phyloP scores from a whole-genome alignment of 2,888 invertebrate genomes.

The Phymatocera aterrima region DNA sequence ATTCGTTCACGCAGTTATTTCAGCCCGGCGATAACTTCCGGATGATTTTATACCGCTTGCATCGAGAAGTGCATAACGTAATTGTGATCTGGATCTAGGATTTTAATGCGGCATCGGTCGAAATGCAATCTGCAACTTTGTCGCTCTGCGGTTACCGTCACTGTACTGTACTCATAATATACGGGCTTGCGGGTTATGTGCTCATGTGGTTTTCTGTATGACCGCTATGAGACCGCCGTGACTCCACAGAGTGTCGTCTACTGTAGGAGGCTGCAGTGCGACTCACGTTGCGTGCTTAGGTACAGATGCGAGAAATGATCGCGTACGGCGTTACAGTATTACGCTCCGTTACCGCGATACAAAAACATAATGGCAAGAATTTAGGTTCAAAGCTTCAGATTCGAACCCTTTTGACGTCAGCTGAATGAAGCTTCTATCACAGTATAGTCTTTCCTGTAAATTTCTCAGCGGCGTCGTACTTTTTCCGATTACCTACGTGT shows the following conservation, averaged over 20 bases:
- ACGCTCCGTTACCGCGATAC: too few relatives aligned
- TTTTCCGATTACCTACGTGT: conserved; percentile 32
- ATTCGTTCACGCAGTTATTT: too few relatives aligned
- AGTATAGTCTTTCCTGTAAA: not conserved
- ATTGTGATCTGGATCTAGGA: too few relatives aligned
- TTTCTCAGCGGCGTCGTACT: not conserved
- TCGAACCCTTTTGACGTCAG: not conserved
- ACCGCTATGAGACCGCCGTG: conserved; percentile 20
- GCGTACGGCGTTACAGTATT: too few relatives aligned
- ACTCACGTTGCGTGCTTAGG: conserved; percentile 14
- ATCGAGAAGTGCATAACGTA: too few relatives aligned
- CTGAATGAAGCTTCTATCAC: not conserved
- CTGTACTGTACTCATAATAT: not conserved
- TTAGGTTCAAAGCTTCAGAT: not conserved
- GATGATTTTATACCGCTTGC: too few relatives aligned
- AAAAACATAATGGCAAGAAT: too few relatives aligned
- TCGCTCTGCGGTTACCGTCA: conserved; percentile 8
- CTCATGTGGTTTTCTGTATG: not conserved
- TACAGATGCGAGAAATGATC: too few relatives aligned
- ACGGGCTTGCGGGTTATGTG: not conserved
- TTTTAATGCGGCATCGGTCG: too few relatives aligned
- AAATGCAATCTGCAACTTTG: conserved; percentile 1
- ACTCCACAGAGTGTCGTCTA: not conserved
- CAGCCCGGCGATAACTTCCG: too few relatives aligned
- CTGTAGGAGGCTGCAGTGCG: not conserved